These are phyloP conservation scores for Sipha maydis DNA, from an alignment of 2,888 invertebrate genomes.

Conservation along the genomic window DNA sequence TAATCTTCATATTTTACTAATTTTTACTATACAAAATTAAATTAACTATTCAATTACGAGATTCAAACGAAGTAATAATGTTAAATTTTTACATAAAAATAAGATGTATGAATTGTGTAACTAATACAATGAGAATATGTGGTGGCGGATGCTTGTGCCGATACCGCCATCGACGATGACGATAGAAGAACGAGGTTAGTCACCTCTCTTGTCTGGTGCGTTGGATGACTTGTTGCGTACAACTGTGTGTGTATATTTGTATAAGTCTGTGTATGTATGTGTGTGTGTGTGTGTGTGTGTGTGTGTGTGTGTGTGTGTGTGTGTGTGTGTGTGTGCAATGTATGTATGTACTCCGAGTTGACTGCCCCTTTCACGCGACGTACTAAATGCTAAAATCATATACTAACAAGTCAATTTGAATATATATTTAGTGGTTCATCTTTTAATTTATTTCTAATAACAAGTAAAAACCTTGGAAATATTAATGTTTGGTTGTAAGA, in stretches of 20 bases:
- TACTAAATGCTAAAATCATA: constrained; percentile 20
- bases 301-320: background rate
- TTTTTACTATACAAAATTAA: background rate
- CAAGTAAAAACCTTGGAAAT: constrained; percentile 21
- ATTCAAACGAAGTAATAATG: background rate
- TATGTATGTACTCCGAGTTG: constrained; percentile 14
- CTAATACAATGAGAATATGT: background rate
- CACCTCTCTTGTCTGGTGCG: constrained; percentile 59
- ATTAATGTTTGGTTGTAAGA: background rate
- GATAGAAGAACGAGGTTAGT: constrained; percentile 59
- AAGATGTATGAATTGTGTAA: constrained; percentile 17
- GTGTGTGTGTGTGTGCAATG: background rate
- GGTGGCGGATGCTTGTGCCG: constrained; percentile 1
- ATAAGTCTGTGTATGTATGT: constrained; percentile 4
- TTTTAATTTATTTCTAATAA: constrained; percentile 6
- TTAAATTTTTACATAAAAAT: background rate
- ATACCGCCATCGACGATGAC: constrained; percentile 64
- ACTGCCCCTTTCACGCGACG: constrained; percentile 37
- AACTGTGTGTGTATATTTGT: background rate
- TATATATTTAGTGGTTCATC: constrained; percentile 20
- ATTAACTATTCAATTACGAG: background rate
- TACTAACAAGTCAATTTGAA: constrained; percentile 23
- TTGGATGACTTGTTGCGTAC: constrained; percentile 61
- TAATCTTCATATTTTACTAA: background rate
- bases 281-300: background rate